Conservation (phyloP, 2,888 invertebrate species). For the Micropterix aruncella region DNA sequence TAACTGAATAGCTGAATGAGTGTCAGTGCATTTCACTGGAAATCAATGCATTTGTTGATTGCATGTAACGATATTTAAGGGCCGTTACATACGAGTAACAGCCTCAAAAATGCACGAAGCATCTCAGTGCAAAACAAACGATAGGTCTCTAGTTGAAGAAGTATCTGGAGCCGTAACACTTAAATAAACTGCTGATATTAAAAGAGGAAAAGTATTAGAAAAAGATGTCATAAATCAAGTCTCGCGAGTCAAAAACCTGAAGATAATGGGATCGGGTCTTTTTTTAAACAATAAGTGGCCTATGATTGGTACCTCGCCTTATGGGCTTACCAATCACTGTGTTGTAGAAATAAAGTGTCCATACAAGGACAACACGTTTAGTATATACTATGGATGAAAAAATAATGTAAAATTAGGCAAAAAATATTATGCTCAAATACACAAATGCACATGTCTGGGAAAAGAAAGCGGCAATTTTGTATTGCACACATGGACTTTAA, state of each 20-base stretch:
- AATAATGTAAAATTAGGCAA: background rate
- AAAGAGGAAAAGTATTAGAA: background rate
- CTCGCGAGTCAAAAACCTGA: too few relatives aligned
- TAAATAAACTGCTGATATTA: background rate
- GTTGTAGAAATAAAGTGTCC: too few relatives aligned
- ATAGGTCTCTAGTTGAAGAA: background rate
- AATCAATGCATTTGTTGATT: too few relatives aligned
- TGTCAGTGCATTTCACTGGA: too few relatives aligned
- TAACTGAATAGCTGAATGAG: background rate
- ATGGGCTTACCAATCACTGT: too few relatives aligned
- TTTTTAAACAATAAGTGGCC: background rate
- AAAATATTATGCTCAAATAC: background rate
- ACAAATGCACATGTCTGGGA: background rate
- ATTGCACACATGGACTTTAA: background rate
- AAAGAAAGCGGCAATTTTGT: background rate
- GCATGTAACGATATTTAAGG: too few relatives aligned
- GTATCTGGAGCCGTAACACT: background rate
- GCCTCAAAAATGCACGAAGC: too few relatives aligned
- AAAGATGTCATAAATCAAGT: too few relatives aligned
- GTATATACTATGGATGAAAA: background rate
- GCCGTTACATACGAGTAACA: too few relatives aligned
- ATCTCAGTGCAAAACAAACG: too few relatives aligned
- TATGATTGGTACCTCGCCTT: background rate
- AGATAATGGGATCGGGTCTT: background rate
- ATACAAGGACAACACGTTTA: background rate